phyloP scores from a whole-genome alignment of 1,140 invertebrate genomes.

The Aleiodes sp. region DNA sequence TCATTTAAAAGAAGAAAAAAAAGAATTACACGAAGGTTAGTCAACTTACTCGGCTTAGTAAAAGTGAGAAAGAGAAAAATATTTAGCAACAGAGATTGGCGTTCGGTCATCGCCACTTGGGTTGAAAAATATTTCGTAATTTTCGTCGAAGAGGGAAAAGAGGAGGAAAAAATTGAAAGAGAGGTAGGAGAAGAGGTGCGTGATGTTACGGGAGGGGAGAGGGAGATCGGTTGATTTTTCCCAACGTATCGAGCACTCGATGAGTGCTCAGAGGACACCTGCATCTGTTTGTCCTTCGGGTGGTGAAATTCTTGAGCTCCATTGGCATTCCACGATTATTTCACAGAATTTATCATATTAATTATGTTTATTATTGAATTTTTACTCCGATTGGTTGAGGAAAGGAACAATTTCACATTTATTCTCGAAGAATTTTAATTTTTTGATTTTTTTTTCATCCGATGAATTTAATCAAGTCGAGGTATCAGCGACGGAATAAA shows the following conservation, averaged over 20 bases:
- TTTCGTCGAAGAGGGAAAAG: not conserved
- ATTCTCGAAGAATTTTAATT: too few species aligned
- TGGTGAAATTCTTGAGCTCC: not conserved
- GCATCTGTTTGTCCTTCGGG: not conserved
- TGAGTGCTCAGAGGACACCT: not conserved
- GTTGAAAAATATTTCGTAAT: conserved; percentile 18
- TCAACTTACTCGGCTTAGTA: not conserved
- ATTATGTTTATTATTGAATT: not conserved
- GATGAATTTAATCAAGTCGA: too few species aligned
- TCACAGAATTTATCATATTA: not conserved
- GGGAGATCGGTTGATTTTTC: not conserved
- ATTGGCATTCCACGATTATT: not conserved
- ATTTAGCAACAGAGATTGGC: conserved; percentile 31
- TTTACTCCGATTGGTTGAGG: not conserved
- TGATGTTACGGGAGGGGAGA: not conserved
- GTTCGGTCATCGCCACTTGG: conserved; percentile 26
- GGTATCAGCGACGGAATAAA: too few species aligned
- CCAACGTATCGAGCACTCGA: not conserved
- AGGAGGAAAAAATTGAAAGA: not conserved
- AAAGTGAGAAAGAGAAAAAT: conserved; percentile 24
- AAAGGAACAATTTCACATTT: too few species aligned
- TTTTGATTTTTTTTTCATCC: too few species aligned
- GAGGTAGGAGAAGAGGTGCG: too few species aligned
- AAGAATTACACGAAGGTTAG: conserved; percentile 18
- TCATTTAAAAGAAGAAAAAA: not conserved